Evolutionary conservation across 2,888 invertebrate species (phyloP), one percentile per base, ranked within the genome.

Genomic region (Hemithea aestivaria): DNA sequence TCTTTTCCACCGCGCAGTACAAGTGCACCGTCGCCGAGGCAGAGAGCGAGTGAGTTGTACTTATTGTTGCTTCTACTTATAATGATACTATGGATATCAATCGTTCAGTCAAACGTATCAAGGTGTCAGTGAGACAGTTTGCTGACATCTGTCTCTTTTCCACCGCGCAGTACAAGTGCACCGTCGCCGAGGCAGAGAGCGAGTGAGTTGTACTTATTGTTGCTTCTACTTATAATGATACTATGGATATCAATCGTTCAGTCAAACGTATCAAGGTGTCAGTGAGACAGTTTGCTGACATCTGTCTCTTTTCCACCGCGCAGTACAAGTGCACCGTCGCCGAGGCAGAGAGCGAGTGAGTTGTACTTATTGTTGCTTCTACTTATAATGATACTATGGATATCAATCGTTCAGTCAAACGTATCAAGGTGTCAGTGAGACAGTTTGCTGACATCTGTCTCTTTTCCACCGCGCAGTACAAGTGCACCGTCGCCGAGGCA

Each of bases 271-370:
- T 99, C 72, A 99, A 95, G 80, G 94, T 95, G 56, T 93, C 94
- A 58, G 98, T 99, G 42, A 92, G 98, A 41, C 99, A 99, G 89
- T 97, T 99, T 82, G 99, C 99, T 7, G 99, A 99, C 84, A 99
- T 99, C 74, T 99, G 99, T 82, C 91, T 99, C 37, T 99, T 99
- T 87, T 98, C 98, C 44, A 99, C 99, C 51, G 99, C 99, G 45
- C 98, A 98, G 87, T 99, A 99, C 89, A 99, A 99, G 82, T 99
- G 99, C 82, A 97, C 96, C 53, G 99, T 99, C 40, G 99, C 99
- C 25, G 98, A 99, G 87, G 92, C 94, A 24, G 99, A 99, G 85
- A 97, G 96, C 90, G 98, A 98, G 96, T 98, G 90, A 93, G 97
- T 95, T n/a, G n/a, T n/a, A n/a, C n/a, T n/a, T n/a, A n/a, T n/a